Evolutionary conservation across 2,797 vertebrate genomes (phyloP).

Genomic region (Eulemur rubriventer): DNA sequence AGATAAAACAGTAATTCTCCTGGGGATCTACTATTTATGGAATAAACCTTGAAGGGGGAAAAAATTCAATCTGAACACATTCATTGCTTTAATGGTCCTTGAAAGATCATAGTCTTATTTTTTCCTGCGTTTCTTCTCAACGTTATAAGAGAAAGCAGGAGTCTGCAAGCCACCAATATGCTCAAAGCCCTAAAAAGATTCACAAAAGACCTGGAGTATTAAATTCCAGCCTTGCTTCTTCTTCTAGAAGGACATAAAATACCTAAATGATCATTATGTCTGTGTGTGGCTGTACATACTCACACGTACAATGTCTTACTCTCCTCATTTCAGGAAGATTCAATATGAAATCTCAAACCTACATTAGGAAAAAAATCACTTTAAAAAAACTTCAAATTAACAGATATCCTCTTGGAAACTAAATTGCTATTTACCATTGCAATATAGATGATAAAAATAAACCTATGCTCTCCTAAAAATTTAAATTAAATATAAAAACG

Average conservation of each 20-base stretch:
- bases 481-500: constrained; percentile 31
- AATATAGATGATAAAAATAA: not conserved
- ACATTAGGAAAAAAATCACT: not conserved
- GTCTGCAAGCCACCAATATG: not conserved
- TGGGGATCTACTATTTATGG: constrained; percentile 63
- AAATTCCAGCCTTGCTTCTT: not conserved
- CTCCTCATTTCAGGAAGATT: not conserved
- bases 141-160: not conserved
- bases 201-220: not conserved
- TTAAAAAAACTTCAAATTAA: constrained; percentile 22
- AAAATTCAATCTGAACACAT: constrained; percentile 53
- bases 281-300: not conserved
- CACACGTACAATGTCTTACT: not conserved
- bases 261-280: not conserved
- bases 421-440: not conserved
- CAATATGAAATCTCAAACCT: not conserved
- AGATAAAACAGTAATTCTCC: constrained; percentile 57
- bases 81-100: constrained; percentile 31
- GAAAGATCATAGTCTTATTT: not conserved
- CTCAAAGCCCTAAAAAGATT: not conserved
- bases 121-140: constrained; percentile 22
- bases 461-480: not conserved
- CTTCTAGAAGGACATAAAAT: not conserved
- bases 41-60: constrained; percentile 12
- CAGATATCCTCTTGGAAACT: not conserved